phyloP scores from a whole-genome alignment of 2,113 vertebrate species.

The Probosciger aterrimus region DNA sequence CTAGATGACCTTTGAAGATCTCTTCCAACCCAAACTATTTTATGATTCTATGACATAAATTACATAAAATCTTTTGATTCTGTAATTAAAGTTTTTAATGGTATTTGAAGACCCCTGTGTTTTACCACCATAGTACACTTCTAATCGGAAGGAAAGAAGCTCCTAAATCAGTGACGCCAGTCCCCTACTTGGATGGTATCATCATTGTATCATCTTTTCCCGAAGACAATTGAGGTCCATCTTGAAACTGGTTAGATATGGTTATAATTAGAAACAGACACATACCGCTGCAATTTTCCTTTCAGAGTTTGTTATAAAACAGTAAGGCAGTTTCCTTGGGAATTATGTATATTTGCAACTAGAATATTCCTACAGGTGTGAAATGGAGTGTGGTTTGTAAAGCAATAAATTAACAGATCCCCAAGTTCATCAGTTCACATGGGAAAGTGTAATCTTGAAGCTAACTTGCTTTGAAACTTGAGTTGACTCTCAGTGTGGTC shows the following conservation, averaged over 20 bases:
- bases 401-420: background rate
- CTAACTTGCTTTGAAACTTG: background rate
- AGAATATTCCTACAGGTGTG: background rate
- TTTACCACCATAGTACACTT: background rate
- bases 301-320: background rate
- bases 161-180: background rate
- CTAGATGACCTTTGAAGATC: background rate
- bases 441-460: background rate
- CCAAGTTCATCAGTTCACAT: background rate
- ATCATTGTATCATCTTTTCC: background rate
- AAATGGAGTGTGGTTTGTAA: background rate
- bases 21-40: background rate
- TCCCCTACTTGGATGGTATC: background rate
- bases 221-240: background rate
- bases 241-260: background rate
- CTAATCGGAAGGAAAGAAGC: background rate
- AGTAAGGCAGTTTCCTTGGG: background rate
- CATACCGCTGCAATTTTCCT: background rate
- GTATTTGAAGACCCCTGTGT: background rate
- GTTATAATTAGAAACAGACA: background rate
- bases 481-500: background rate
- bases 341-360: background rate
- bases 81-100: background rate
- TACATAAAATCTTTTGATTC: background rate
- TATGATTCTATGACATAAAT: background rate